A percentile compares a stretch with the other conserved stretches of the same genome.
Conservation (phyloP, 2,797 vertebrate species). For the Enteromius fasciolatus region DNA sequence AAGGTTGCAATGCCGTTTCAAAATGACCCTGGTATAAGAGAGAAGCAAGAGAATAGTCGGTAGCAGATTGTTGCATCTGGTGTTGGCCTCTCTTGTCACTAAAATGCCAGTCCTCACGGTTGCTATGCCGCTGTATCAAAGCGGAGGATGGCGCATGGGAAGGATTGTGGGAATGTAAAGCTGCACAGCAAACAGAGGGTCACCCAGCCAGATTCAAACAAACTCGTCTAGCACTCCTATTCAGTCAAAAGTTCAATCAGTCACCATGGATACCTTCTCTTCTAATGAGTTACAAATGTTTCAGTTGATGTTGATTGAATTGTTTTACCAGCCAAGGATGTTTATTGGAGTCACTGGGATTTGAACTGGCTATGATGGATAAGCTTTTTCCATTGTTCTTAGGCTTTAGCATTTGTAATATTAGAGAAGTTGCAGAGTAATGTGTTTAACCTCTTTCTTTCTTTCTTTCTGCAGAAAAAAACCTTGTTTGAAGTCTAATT, state of each 20-base stretch:
- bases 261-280: constrained; percentile 33
- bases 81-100: constrained; percentile 51
- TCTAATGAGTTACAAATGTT: constrained; percentile 41
- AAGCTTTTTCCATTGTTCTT: constrained; percentile 13
- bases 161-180: constrained; percentile 55
- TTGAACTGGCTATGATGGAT: constrained; percentile 22
- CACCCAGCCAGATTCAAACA: constrained; percentile 49
- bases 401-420: not conserved
- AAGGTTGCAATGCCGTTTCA: not conserved
- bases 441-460: not conserved
- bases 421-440: not conserved
- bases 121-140: constrained; percentile 56
- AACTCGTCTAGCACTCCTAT: constrained; percentile 43
- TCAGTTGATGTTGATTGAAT: constrained; percentile 42
- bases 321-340: constrained; percentile 44
- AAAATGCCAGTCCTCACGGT: constrained; percentile 49
- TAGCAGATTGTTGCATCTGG: constrained; percentile 28
- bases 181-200: constrained; percentile 53
- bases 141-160: constrained; percentile 38
- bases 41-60: constrained; percentile 13
- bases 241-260: constrained; percentile 52
- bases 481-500: not conserved
- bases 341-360: constrained; percentile 43
- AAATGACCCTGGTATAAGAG: not conserved
- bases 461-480: not conserved